Percentiles rank a stretch among this genome's conserved stretches.
phyloP scores from a whole-genome alignment of 1,140 invertebrate genomes.

The Drosophila nebulosa region DNA sequence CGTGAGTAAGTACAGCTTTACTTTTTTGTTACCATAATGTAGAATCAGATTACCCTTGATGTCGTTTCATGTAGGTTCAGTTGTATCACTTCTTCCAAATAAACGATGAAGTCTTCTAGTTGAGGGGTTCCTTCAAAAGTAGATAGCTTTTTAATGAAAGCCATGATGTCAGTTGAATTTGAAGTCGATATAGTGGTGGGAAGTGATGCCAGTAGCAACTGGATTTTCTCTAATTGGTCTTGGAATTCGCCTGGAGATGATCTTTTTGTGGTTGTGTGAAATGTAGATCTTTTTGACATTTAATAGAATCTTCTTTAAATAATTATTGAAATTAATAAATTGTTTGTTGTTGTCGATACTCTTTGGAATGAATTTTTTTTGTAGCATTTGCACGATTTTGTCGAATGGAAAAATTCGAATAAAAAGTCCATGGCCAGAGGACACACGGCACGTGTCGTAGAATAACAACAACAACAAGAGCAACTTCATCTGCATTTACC shows the following conservation, averaged over 20 bases:
- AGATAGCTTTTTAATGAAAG: background rate
- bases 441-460: slow-evolving; percentile 32
- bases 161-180: background rate
- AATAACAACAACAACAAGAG: slow-evolving; percentile 26
- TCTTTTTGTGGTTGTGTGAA: no score
- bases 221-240: no score
- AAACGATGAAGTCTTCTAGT: background rate
- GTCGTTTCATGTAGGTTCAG: background rate
- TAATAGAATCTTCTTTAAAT: no score
- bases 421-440: background rate
- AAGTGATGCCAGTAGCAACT: background rate
- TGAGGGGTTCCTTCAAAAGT: background rate
- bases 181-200: background rate
- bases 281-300: no score
- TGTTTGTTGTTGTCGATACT: no score
- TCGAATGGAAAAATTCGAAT: no score
- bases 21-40: background rate
- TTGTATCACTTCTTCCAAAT: background rate
- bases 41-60: background rate
- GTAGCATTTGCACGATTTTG: no score
- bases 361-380: no score
- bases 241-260: no score
- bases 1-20: background rate
- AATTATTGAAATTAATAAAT: no score
- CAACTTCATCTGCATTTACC: slow-evolving; percentile 9